Evolutionary conservation across 2,113 vertebrate species (phyloP).

Genomic region (Brachypodius melanocephalos): DNA sequence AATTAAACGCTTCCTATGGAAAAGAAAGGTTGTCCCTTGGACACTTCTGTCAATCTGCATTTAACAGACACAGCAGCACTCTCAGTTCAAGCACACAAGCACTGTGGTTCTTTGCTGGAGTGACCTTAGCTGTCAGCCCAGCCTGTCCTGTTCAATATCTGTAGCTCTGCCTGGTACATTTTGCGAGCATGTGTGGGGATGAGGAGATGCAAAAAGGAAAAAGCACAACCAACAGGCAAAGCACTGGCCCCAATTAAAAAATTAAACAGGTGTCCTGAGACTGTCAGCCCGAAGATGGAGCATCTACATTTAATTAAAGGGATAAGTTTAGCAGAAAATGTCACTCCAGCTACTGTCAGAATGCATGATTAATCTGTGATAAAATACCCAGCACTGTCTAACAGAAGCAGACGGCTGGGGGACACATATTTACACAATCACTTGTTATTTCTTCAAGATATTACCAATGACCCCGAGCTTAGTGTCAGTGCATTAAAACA

Average conservation of each 20-base stretch:
- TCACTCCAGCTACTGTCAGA: constrained; percentile 63
- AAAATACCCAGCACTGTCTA: constrained; percentile 59
- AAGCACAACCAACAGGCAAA: constrained; percentile 20
- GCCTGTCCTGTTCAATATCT: constrained; percentile 53
- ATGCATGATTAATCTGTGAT: constrained; percentile 73
- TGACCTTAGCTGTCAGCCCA: constrained; percentile 69
- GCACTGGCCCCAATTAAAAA: constrained; percentile 56
- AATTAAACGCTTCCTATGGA: constrained; percentile 63
- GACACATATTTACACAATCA: constrained; percentile 58
- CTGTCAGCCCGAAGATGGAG: constrained; percentile 61
- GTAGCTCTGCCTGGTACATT: not conserved
- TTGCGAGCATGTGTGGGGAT: not conserved
- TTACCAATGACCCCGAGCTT: constrained; percentile 55
- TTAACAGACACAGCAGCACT: constrained; percentile 41
- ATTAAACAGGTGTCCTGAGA: constrained; percentile 58
- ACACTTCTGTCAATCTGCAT: constrained; percentile 63
- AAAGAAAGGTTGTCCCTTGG: constrained; percentile 51
- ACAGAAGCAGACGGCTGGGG: constrained; percentile 15
- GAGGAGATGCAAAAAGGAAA: not conserved
- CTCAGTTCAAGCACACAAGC: constrained; percentile 35
- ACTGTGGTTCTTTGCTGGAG: constrained; percentile 2
- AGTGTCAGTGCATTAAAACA: constrained; percentile 11
- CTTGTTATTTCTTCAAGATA: constrained; percentile 62
- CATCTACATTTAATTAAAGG: constrained; percentile 68
- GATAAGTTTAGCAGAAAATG: constrained; percentile 57